A percentile compares a stretch with the other conserved stretches of the same genome.
phyloP scores from a whole-genome alignment of 2,888 invertebrate species.

The Neoascia interrupta region DNA sequence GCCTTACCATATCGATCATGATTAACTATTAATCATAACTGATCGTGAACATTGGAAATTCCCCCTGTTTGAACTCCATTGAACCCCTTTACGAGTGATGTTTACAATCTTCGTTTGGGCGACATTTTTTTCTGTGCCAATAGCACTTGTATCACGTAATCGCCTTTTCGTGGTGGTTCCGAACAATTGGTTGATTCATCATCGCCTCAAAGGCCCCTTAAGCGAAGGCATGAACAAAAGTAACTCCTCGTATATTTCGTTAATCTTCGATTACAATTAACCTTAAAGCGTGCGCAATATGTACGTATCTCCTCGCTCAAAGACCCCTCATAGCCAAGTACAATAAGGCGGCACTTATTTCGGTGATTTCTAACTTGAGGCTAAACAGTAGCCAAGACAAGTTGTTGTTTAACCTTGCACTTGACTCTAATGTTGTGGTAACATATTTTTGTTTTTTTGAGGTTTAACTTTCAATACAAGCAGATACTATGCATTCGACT shows the following conservation, averaged over 20 bases:
- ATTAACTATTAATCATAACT: too few species aligned
- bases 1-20: too few species aligned
- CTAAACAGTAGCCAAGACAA: conserved; percentile 10
- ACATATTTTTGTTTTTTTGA: background rate
- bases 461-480: background rate
- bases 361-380: background rate
- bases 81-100: conserved; percentile 46
- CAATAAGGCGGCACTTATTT: background rate
- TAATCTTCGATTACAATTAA: conserved; percentile 29
- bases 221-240: conserved; percentile 1
- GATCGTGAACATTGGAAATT: too few species aligned
- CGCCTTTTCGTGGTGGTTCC: conserved; percentile 26
- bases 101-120: conserved; percentile 21
- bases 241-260: conserved; percentile 14
- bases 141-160: conserved; percentile 50
- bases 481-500: background rate
- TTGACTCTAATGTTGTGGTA: conserved; percentile 49
- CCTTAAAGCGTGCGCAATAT: conserved; percentile 29
- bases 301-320: conserved; percentile 3
- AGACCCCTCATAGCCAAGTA: background rate
- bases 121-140: conserved; percentile 43
- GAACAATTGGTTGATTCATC: conserved; percentile 21
- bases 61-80: conserved; percentile 57
- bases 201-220: background rate
- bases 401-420: conserved; percentile 53